Conservation (phyloP, 1,140 invertebrate species). For the Gonioctena quinquepunctata region DNA sequence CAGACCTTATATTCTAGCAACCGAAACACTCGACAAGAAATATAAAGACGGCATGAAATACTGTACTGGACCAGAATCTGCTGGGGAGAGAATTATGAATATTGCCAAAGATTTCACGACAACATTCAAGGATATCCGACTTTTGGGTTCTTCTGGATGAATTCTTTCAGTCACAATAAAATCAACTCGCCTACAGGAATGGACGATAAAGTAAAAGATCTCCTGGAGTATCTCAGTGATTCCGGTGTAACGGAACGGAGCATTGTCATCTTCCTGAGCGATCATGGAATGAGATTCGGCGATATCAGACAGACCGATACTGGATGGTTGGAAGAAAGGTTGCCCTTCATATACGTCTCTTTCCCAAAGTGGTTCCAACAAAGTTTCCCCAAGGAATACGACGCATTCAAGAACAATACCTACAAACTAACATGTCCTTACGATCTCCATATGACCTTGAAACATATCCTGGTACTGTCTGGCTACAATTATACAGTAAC, state of each 20-base stretch:
- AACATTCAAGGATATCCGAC: constrained; percentile 62
- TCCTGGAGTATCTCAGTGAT: constrained; percentile 55
- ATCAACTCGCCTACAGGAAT: constrained; percentile 64
- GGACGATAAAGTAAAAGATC: constrained; percentile 59
- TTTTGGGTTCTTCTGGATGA: constrained; percentile 75
- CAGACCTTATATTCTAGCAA: constrained; percentile 66
- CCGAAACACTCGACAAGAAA: constrained; percentile 59
- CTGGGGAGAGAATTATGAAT: constrained; percentile 63
- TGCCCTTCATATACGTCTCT: constrained; percentile 77
- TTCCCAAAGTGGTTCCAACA: constrained; percentile 70
- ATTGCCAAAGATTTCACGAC: constrained; percentile 64
- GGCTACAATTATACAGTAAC: constrained; percentile 54
- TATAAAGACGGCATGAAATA: constrained; percentile 55
- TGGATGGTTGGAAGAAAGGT: constrained; percentile 81
- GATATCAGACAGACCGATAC: constrained; percentile 68
- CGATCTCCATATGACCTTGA: constrained; percentile 70
- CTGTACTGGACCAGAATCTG: constrained; percentile 60
- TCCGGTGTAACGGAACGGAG: constrained; percentile 61
- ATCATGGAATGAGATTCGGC: constrained; percentile 86
- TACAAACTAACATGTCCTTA: constrained; percentile 71
- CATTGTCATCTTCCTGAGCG: constrained; percentile 74
- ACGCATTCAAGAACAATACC: constrained; percentile 67
- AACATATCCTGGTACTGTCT: constrained; percentile 54
- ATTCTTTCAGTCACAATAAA: constrained; percentile 67
- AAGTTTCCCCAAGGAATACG: constrained; percentile 60